A percentile compares a stretch with the other conserved stretches of the same genome.
These are phyloP conservation scores for Hirundichthys speculiger DNA, from an alignment of 2,113 vertebrate species.

Conservation along the genomic window DNA sequence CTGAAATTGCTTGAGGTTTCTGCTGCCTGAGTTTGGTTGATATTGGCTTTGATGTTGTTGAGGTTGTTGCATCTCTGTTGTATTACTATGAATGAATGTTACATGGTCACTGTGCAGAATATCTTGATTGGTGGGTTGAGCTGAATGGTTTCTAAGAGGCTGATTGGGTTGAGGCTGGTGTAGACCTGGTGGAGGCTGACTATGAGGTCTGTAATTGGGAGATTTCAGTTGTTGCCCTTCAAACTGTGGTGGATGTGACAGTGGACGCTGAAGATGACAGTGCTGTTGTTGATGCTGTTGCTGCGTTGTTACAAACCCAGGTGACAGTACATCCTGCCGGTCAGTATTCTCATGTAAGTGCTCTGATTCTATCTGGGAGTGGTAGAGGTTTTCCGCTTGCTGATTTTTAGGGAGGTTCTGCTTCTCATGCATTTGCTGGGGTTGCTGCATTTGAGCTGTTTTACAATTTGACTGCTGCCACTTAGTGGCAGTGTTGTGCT, in stretches of 20 bases:
- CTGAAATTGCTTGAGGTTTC: constrained; percentile 80
- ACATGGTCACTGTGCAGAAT: constrained; percentile 71
- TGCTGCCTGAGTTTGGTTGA: constrained; percentile 78
- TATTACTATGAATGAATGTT: constrained; percentile 69
- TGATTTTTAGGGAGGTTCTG: constrained; percentile 71
- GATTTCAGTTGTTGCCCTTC: constrained; percentile 78
- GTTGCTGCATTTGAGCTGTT: constrained; percentile 63
- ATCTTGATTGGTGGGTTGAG: constrained; percentile 71
- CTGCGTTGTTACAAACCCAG: constrained; percentile 69
- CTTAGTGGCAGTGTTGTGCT: constrained; percentile 77
- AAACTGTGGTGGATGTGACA: constrained; percentile 75
- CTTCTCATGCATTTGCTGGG: constrained; percentile 65
- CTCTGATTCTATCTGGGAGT: constrained; percentile 77
- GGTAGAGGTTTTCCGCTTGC: constrained; percentile 69
- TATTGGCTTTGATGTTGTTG: constrained; percentile 77
- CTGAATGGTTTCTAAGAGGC: constrained; percentile 63
- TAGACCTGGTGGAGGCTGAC: constrained; percentile 76
- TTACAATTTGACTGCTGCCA: constrained; percentile 78
- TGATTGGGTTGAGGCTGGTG: constrained; percentile 64
- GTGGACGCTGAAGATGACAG: constrained; percentile 71
- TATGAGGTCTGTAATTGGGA: constrained; percentile 73
- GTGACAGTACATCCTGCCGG: constrained; percentile 78
- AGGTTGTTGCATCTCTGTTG: constrained; percentile 73
- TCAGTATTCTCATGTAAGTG: constrained; percentile 83
- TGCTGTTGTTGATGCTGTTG: constrained; percentile 66